Conservation (phyloP, 2,797 vertebrate species). For the Acestrorhynchus altus region DNA sequence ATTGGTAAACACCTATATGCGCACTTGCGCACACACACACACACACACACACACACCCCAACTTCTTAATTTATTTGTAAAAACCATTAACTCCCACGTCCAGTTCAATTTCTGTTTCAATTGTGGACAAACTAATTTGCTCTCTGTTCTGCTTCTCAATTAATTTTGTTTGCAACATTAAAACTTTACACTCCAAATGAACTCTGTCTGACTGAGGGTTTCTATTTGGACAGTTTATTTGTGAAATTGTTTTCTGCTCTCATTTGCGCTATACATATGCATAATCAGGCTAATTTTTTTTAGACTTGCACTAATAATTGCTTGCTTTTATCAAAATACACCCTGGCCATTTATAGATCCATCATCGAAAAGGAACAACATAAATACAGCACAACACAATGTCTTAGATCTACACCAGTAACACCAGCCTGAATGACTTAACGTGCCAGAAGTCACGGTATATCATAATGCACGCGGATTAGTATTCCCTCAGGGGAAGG, state of each 20-base stretch:
- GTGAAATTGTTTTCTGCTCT: neutral
- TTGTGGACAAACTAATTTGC: conserved; percentile 13
- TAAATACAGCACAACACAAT: neutral
- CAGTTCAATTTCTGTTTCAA: conserved; percentile 21
- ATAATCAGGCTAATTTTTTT: neutral
- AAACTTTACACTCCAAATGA: conserved; percentile 8
- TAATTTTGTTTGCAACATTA: conserved; percentile 18
- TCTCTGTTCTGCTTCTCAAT: neutral
- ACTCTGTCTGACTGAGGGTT: neutral
- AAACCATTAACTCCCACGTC: conserved; percentile 47
- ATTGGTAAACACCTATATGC: neutral
- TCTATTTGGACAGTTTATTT: neutral
- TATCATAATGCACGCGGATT: too few relatives aligned
- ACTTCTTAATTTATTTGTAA: conserved; percentile 58
- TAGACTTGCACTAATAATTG: neutral
- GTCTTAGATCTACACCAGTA: too few relatives aligned
- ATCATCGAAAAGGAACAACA: neutral
- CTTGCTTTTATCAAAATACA: neutral
- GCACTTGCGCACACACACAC: conserved; percentile 4
- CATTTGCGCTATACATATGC: neutral
- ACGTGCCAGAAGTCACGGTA: too few relatives aligned
- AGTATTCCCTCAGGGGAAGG: too few relatives aligned
- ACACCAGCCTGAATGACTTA: too few relatives aligned
- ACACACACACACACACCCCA: conserved; percentile 30
- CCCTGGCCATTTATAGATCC: neutral